These are phyloP conservation scores for Psylliodes chrysocephalus DNA, from an alignment of 2,888 invertebrate species.

Conservation along the genomic window DNA sequence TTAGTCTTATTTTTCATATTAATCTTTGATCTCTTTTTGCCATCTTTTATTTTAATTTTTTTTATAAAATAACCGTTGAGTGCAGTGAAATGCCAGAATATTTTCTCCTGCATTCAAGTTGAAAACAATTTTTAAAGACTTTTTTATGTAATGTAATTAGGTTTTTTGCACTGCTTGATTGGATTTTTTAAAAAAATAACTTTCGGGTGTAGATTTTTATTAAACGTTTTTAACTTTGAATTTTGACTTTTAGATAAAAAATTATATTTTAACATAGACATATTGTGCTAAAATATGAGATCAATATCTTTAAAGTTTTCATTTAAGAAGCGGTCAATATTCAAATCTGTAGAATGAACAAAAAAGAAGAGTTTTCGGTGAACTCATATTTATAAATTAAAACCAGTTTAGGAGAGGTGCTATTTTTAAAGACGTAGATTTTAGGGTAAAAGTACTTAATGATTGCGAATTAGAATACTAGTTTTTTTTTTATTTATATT, in stretches of 20 bases:
- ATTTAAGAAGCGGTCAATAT: no score
- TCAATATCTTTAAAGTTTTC: no score
- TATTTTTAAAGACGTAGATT: slow-evolving; percentile 5
- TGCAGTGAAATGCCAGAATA: not conserved
- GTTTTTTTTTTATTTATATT: not conserved
- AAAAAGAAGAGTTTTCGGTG: not conserved
- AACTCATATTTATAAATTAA: not conserved
- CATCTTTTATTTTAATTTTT: slow-evolving; percentile 15
- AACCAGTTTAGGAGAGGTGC: slow-evolving; percentile 3
- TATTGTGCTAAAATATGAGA: no score
- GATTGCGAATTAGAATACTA: not conserved
- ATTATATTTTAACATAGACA: no score
- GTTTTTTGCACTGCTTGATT: not conserved
- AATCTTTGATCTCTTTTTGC: slow-evolving; percentile 26
- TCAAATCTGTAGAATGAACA: no score
- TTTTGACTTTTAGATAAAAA: no score
- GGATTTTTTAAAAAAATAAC: no score
- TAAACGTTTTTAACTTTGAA: no score
- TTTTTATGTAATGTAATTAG: not conserved
- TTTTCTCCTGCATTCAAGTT: not conserved
- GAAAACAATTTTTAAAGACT: slow-evolving; percentile 5
- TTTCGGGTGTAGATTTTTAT: no score
- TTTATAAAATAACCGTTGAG: not conserved
- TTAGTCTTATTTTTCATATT: slow-evolving; percentile 6
- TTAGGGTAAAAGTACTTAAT: slow-evolving; percentile 17